Evolutionary conservation across 2,888 invertebrate species (phyloP).

Genomic region (Calameuta idolon): DNA sequence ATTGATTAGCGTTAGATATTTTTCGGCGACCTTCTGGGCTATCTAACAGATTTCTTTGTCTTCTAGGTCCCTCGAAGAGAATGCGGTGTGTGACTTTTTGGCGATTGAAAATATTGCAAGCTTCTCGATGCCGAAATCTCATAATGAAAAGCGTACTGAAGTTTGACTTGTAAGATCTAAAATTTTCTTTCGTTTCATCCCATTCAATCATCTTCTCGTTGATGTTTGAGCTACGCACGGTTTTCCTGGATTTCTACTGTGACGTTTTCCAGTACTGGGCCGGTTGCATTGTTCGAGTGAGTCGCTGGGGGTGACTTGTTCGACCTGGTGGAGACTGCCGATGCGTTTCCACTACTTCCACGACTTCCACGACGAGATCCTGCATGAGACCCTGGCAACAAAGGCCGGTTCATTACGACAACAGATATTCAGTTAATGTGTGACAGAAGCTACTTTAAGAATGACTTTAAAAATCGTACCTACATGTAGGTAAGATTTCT

Average conservation of each 20-base stretch:
- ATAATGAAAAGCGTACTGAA: not conserved
- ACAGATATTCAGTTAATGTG: not conserved
- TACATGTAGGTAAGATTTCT: not conserved
- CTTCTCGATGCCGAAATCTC: not conserved
- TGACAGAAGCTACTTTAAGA: not conserved
- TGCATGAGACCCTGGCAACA: conserved; percentile 68
- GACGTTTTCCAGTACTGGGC: conserved; percentile 74
- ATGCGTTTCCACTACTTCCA: conserved; percentile 80
- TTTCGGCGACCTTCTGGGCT: not conserved
- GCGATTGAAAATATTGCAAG: not conserved
- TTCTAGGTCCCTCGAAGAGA: not conserved
- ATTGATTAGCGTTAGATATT: not conserved
- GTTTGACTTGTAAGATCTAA: not conserved
- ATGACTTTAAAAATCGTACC: not conserved
- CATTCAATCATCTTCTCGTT: not conserved
- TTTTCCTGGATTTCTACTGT: conserved; percentile 81
- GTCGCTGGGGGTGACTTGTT: conserved; percentile 67
- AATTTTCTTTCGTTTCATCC: not conserved
- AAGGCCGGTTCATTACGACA: not conserved
- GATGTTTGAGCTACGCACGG: not conserved
- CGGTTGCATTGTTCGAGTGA: conserved; percentile 53
- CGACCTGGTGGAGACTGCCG: conserved; percentile 79
- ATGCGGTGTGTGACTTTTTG: not conserved
- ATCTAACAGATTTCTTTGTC: not conserved
- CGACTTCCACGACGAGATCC: conserved; percentile 79